Evolutionary conservation across 2,113 vertebrate species (phyloP).

Genomic region (Neomonachus schauinslandi): DNA sequence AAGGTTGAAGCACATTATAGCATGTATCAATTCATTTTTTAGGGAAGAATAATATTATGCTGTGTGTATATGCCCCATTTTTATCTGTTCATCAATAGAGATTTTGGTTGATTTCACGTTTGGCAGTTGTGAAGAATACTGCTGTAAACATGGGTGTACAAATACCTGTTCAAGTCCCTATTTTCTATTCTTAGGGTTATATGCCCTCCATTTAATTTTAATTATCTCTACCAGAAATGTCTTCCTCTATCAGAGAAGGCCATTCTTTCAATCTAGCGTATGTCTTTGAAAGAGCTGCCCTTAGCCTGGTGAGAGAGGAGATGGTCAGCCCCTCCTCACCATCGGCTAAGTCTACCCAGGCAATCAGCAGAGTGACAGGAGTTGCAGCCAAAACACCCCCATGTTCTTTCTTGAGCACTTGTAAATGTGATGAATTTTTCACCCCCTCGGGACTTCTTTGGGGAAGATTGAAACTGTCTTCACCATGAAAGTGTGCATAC

Average conservation of each 20-base stretch:
- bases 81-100: not conserved
- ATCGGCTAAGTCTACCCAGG: not conserved
- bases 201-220: constrained; percentile 4
- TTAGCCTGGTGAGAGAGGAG: not conserved
- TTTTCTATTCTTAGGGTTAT: not conserved
- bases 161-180: not conserved
- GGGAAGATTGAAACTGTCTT: not conserved
- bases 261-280: not conserved
- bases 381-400: not conserved
- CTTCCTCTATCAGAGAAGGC: constrained; percentile 21
- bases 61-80: not conserved
- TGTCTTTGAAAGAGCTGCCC: not conserved
- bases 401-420: not conserved
- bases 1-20: not conserved
- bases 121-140: not conserved
- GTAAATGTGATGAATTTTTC: not conserved
- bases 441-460: not conserved
- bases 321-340: not conserved
- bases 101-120: not conserved
- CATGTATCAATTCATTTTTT: constrained; percentile 21
- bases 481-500: not conserved
- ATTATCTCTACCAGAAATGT: constrained; percentile 33
- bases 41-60: not conserved
- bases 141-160: not conserved
- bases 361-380: not conserved